These are phyloP conservation scores for Minunthozetes semirufus DNA, from an alignment of 2,888 invertebrate species.

Conservation along the genomic window DNA sequence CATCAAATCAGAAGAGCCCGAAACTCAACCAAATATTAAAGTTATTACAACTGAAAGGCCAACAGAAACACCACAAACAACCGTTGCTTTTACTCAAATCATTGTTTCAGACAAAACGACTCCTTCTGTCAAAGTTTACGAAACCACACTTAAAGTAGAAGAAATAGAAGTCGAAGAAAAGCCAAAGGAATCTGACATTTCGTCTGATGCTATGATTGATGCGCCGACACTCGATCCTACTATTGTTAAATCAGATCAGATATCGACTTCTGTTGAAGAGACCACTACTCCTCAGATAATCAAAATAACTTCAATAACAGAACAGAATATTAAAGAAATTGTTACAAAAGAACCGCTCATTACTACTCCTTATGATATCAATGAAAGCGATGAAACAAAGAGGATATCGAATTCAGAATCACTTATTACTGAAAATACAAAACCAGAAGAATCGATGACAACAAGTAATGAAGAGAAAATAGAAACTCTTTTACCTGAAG, in stretches of 20 bases:
- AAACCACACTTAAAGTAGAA: not conserved
- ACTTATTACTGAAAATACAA: not conserved
- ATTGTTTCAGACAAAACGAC: not conserved
- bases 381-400: not conserved
- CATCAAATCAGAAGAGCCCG: not conserved
- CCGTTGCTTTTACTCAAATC: not conserved
- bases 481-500: not conserved
- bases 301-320: too few relatives aligned
- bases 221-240: not conserved
- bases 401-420: not conserved
- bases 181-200: not conserved
- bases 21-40: not conserved
- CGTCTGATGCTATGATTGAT: not conserved
- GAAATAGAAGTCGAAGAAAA: not conserved
- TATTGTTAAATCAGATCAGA: not conserved
- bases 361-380: too few relatives aligned
- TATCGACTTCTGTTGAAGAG: not conserved
- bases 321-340: too few relatives aligned
- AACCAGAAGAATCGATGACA: not conserved
- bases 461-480: not conserved
- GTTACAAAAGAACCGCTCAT: too few relatives aligned
- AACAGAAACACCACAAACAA: not conserved
- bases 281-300: too few relatives aligned
- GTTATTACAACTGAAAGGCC: not conserved
- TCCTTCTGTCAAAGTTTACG: not conserved